These are phyloP conservation scores for Taphrorychus bicolor DNA, from an alignment of 2,888 invertebrate species.

Conservation along the genomic window DNA sequence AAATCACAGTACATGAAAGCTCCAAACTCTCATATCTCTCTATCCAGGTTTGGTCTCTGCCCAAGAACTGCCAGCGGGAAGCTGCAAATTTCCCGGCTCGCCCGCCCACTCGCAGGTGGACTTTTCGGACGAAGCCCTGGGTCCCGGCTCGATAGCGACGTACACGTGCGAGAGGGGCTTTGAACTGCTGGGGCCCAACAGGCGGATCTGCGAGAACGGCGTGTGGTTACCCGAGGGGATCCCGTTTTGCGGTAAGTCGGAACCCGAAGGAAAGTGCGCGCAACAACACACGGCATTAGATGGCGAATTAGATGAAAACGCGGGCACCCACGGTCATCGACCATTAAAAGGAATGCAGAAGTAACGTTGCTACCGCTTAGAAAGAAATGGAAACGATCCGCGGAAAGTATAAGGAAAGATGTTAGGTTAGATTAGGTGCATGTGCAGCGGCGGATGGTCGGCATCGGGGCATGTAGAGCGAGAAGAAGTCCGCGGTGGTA, in stretches of 20 bases:
- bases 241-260: conserved; percentile 89
- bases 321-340: conserved; percentile 46
- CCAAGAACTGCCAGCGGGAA: conserved; percentile 32
- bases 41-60: background rate
- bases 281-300: background rate
- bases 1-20: too few species aligned
- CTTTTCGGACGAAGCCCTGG: conserved; percentile 72
- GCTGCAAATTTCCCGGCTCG: conserved; percentile 87
- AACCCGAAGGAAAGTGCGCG: conserved; percentile 5
- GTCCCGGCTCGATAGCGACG: conserved; percentile 74
- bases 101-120: conserved; percentile 86
- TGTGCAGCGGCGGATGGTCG: too few species aligned
- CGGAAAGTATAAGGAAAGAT: conserved; percentile 4
- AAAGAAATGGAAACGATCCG: conserved; percentile 33
- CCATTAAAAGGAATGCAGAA: conserved; percentile 48
- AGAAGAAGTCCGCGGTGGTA: too few species aligned
- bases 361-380: conserved; percentile 45
- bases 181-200: conserved; percentile 86
- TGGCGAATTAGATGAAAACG: conserved; percentile 22
- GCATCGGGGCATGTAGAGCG: background rate
- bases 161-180: conserved; percentile 90
- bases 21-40: too few species aligned
- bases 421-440: background rate
- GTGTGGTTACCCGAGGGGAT: conserved; percentile 90
- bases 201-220: conserved; percentile 79